phyloP scores from a whole-genome alignment of 2,113 vertebrate species.

The Rhinolophus ferrumequinum region DNA sequence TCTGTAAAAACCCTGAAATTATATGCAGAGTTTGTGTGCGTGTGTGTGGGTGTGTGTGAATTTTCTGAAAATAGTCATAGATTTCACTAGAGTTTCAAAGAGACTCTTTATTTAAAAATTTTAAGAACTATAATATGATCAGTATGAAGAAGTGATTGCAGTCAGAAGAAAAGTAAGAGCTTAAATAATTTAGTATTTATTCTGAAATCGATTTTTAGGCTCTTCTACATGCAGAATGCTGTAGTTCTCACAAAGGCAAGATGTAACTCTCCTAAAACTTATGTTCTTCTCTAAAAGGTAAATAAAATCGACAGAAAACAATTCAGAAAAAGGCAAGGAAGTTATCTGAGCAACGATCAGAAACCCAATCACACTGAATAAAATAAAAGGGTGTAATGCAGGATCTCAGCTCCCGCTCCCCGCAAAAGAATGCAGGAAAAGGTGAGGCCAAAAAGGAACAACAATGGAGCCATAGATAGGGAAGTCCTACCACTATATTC shows the following conservation, averaged over 20 bases:
- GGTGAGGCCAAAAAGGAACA: too few species aligned
- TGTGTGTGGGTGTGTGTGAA: not conserved
- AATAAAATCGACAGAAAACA: not conserved
- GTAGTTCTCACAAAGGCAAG: not conserved
- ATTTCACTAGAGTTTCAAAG: slow-evolving; percentile 16
- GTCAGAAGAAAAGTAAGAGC: not conserved
- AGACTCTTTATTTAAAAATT: not conserved
- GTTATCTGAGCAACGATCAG: not conserved
- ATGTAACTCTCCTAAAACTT: not conserved
- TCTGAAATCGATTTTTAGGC: not conserved
- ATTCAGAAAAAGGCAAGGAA: not conserved
- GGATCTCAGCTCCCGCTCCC: too few species aligned
- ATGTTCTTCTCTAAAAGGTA: not conserved
- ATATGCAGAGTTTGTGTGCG: not conserved
- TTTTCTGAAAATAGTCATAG: not conserved
- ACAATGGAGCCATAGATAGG: too few species aligned
- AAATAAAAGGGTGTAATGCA: not conserved
- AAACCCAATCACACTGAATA: not conserved
- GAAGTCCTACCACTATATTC: too few species aligned
- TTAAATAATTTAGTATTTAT: not conserved
- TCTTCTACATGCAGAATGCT: not conserved
- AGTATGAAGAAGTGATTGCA: not conserved
- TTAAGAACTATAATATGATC: not conserved
- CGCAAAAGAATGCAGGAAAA: too few species aligned
- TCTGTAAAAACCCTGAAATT: slow-evolving; percentile 12